phyloP scores from a whole-genome alignment of 2,888 invertebrate species.

The Cheilosia scutellata region DNA sequence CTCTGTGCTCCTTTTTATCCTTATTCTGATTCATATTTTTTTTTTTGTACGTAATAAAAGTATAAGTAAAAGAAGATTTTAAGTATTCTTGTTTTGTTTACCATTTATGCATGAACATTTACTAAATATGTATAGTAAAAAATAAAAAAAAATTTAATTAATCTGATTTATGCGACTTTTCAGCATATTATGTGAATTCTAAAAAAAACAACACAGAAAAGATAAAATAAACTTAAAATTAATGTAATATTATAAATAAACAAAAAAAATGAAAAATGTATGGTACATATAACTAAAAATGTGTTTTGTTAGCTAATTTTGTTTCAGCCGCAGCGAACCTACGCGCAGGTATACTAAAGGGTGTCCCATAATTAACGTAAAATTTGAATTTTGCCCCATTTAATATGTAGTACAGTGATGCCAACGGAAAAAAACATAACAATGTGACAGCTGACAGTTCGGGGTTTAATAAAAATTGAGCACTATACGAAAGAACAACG shows the following conservation, averaged over 20 bases:
- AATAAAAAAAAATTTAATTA: slow-evolving; percentile 39
- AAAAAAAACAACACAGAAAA: slow-evolving; percentile 28
- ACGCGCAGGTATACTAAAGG: no score
- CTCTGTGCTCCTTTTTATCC: slow-evolving; percentile 18
- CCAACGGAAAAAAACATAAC: no score
- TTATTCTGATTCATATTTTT: slow-evolving; percentile 30
- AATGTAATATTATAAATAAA: slow-evolving; percentile 64
- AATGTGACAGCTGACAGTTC: no score
- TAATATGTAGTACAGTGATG: no score
- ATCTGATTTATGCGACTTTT: slow-evolving; percentile 66
- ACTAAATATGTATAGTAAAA: slow-evolving; percentile 36
- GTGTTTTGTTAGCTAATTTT: background rate
- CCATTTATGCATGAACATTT: slow-evolving; percentile 63
- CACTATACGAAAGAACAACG: no score
- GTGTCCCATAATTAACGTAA: no score
- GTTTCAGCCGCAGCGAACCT: background rate
- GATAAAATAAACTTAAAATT: slow-evolving; percentile 49
- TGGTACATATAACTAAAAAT: slow-evolving; percentile 51
- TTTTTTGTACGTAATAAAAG: slow-evolving; percentile 58
- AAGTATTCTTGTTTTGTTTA: slow-evolving; percentile 22
- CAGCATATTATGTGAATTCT: slow-evolving; percentile 63
- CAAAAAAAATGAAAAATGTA: slow-evolving; percentile 57
- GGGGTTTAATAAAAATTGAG: no score
- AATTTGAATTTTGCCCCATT: no score
- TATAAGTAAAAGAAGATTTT: slow-evolving; percentile 10